Evolutionary conservation across 2,797 vertebrate species (phyloP), one percentile per base, ranked within the genome.

Genomic region (Phataginus tricuspis): DNA sequence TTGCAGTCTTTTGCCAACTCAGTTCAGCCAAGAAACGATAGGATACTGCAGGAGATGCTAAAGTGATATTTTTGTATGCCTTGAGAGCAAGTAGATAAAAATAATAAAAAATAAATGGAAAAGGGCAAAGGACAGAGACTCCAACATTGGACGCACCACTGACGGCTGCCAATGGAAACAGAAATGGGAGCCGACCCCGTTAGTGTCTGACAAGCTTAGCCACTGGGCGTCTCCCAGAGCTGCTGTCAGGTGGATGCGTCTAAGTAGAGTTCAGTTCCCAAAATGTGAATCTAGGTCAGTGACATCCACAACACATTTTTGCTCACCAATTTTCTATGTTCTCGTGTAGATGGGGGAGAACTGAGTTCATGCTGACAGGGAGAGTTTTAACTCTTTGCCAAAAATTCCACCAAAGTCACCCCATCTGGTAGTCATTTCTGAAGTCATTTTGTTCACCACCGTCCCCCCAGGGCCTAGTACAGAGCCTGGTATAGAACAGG

Each of bases 131-230:
- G 86, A 69, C 78, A 95, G 94, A 64, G 79, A 89, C 42, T 91
- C 53, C 51, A 72, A 88, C 74, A 63, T 68, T 55, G 74, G 84
- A 92, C 59, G 53, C 89, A n/a, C 27, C 27, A 2, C 49, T 31
- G 86, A 91, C 42, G 55, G 79, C 75, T 95, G 96, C 96, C 97
- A 97, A 18, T 95, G 95, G 96, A 96, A 96, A 97, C 39, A 87
- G 92, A 85, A 68, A 79, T 53, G 61, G 66, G 84, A 55, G 97
- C 96, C 97, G 96, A 37, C 34, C 39, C 63, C 0, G 2, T 42
- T 78, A 74, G 66, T 74, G 83, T 80, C 89, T 71, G 39, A 91
- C 15, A 49, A 90, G 96, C 91, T 92, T 37, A 91, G 95, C 84
- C 51, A 18, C 53, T 57, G 31, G 95, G 66, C 78, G 90, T 68